A percentile compares a stretch with the other conserved stretches of the same genome.
Evolutionary conservation across 2,797 vertebrate species (phyloP).

Genomic region (Lepilemur septentrionalis): DNA sequence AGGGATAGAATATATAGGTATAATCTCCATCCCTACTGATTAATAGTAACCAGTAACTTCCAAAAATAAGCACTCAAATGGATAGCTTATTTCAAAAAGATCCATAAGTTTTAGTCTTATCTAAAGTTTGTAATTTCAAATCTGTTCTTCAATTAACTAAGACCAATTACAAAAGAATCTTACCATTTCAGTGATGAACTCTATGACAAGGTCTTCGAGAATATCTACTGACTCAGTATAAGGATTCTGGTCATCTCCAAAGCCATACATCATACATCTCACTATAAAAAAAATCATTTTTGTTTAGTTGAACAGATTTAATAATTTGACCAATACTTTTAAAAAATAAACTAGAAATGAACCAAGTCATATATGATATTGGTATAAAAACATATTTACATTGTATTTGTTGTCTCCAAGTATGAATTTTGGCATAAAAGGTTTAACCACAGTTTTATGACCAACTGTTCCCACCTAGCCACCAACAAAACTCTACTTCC

Average conservation of each 20-base stretch:
- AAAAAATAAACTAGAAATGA: conserved; percentile 3
- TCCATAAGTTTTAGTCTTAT: not conserved
- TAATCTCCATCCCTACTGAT: not conserved
- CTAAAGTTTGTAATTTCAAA: conserved; percentile 41
- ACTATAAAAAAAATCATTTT: conserved; percentile 82
- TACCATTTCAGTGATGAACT: conserved; percentile 98
- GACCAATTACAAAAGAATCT: not conserved
- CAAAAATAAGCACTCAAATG: conserved; percentile 22
- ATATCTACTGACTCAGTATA: conserved; percentile 99
- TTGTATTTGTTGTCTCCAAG: conserved; percentile 12
- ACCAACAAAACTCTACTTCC: not conserved
- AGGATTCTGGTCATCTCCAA: conserved; percentile 98
- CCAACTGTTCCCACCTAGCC: not conserved
- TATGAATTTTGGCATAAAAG: conserved; percentile 20
- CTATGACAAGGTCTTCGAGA: conserved; percentile 97
- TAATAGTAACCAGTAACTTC: conserved; percentile 13
- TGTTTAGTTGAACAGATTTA: not conserved
- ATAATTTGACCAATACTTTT: not conserved
- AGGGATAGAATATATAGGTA: not conserved
- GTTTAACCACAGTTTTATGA: not conserved
- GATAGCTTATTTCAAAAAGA: conserved; percentile 7
- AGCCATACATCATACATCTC: conserved; percentile 99
- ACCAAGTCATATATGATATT: not conserved
- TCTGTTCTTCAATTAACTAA: conserved; percentile 21
- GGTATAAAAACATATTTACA: conserved; percentile 17